Evolutionary conservation across 2,888 invertebrate species (phyloP).

Genomic region (Rhorus exstirpatorius): DNA sequence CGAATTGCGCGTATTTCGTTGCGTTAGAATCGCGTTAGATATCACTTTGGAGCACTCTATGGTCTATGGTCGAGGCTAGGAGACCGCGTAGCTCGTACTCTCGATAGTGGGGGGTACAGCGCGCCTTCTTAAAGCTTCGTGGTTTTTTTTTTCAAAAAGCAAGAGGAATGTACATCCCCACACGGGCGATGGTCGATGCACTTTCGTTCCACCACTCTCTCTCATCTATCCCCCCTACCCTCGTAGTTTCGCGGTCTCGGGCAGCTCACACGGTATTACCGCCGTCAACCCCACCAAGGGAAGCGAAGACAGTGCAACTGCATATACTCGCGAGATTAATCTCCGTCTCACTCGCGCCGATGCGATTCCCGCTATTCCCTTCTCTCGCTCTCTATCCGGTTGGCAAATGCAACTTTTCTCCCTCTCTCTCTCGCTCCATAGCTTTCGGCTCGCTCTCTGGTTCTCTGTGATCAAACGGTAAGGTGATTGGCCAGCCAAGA

Average conservation of each 20-base stretch:
- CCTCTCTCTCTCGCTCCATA: slow-evolving; percentile 19
- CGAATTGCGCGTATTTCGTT: slow-evolving; percentile 7
- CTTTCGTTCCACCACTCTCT: slow-evolving; percentile 57
- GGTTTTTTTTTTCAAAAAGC: slow-evolving; percentile 85
- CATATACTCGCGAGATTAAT: slow-evolving; percentile 39
- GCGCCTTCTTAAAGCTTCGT: slow-evolving; percentile 85
- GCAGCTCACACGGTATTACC: slow-evolving; percentile 36
- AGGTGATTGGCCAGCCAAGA: slow-evolving; percentile 25
- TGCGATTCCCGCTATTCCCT: slow-evolving; percentile 25
- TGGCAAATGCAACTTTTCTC: slow-evolving; percentile 41
- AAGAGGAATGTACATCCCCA: slow-evolving; percentile 79
- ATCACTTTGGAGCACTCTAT: slow-evolving; percentile 73
- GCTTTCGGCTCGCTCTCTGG: slow-evolving; percentile 19
- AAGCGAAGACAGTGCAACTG: neutral
- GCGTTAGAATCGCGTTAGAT: slow-evolving; percentile 56
- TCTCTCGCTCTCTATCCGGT: slow-evolving; percentile 55
- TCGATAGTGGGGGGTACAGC: slow-evolving; percentile 84
- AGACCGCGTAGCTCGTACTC: slow-evolving; percentile 80
- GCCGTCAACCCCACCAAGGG: slow-evolving; percentile 49
- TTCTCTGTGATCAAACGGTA: slow-evolving; percentile 21
- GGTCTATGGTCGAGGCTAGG: slow-evolving; percentile 84
- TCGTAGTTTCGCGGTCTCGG: slow-evolving; percentile 44
- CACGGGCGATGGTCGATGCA: slow-evolving; percentile 59
- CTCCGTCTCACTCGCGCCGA: slow-evolving; percentile 47
- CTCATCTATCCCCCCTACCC: slow-evolving; percentile 61